These are phyloP conservation scores for Phallusia fumigata DNA, from an alignment of 23 tunicate genomes.

Conservation along the genomic window DNA sequence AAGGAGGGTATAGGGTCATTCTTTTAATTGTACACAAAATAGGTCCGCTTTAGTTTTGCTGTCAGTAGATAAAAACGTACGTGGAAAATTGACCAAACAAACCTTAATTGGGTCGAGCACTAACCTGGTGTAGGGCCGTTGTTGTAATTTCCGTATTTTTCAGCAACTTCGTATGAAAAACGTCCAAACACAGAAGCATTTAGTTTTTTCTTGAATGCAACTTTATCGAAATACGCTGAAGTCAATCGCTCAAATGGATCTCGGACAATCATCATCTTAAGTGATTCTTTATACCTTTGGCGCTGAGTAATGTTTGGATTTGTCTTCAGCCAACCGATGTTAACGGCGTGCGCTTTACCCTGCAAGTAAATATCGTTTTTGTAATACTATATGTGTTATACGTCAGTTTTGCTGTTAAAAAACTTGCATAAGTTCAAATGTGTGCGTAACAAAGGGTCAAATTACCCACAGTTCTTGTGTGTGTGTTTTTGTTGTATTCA, in stretches of 20 bases:
- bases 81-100: neutral
- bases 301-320: neutral
- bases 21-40: too few relatives aligned
- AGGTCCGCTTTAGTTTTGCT: too few relatives aligned
- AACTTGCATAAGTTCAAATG: too few relatives aligned
- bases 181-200: conserved; percentile 16
- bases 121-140: conserved; percentile 4
- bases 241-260: conserved; percentile 51
- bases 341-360: conserved; percentile 26
- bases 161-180: conserved; percentile 47
- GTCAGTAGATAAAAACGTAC: neutral
- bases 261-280: conserved; percentile 51
- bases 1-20: too few relatives aligned
- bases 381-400: too few relatives aligned
- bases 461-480: too few relatives aligned
- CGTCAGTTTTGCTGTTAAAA: too few relatives aligned
- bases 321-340: neutral
- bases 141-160: conserved; percentile 40
- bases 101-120: neutral
- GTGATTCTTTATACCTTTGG: neutral
- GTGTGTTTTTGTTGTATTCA: too few relatives aligned
- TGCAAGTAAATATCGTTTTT: neutral
- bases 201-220: conserved; percentile 3
- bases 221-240: conserved; percentile 69
- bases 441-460: too few relatives aligned